These are phyloP conservation scores for Helogale parvula DNA, from an alignment of 2,113 vertebrate genomes.

Conservation along the genomic window DNA sequence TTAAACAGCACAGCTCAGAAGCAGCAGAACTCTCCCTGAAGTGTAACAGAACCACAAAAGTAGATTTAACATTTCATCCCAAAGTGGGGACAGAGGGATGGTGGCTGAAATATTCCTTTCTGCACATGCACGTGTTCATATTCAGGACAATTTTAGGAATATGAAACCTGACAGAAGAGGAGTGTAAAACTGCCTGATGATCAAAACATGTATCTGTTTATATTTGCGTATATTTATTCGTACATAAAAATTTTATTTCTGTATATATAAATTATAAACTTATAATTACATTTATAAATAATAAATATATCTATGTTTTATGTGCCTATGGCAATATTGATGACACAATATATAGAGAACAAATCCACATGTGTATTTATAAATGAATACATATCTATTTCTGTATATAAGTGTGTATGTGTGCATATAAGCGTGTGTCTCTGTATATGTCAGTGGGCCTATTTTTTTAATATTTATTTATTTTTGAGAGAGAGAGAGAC, in stretches of 20 bases:
- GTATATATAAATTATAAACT: not conserved
- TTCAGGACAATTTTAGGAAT: not conserved
- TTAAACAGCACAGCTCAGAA: not conserved
- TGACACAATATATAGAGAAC: not conserved
- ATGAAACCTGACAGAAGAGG: not conserved
- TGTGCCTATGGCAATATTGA: not conserved
- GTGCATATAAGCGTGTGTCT: not conserved
- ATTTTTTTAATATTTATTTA: not conserved
- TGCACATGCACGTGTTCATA: not conserved
- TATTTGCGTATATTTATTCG: not conserved
- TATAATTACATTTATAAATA: no score
- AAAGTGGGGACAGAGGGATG: not conserved
- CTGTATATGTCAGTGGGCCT: not conserved
- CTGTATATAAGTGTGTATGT: not conserved
- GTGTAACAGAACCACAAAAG: not conserved
- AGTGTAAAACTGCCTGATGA: slow-evolving; percentile 27
- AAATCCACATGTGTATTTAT: not conserved
- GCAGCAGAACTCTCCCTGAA: not conserved
- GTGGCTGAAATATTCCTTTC: not conserved
- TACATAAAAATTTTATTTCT: not conserved
- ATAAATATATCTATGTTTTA: not conserved
- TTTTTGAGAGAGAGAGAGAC: no score
- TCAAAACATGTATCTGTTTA: not conserved
- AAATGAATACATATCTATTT: not conserved
- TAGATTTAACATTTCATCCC: not conserved